These are phyloP conservation scores for Lucilia sericata DNA, from an alignment of 1,140 invertebrate species.

Conservation along the genomic window DNA sequence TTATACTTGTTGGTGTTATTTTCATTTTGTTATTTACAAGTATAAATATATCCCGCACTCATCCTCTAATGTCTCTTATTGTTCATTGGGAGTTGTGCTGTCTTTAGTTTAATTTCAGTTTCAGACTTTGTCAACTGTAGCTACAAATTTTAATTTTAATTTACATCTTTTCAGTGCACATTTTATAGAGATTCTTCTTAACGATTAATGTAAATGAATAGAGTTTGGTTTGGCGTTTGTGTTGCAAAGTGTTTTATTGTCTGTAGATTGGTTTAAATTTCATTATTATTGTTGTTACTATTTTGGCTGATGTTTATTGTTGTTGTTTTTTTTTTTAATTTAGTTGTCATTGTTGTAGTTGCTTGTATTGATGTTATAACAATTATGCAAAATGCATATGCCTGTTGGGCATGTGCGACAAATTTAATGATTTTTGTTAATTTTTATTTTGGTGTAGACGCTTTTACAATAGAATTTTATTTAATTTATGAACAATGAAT, in stretches of 20 bases:
- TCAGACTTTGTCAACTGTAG: neutral
- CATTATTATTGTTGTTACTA: conserved; percentile 19
- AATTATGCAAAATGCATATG: conserved; percentile 49
- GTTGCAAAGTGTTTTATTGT: conserved; percentile 38
- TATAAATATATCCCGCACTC: neutral
- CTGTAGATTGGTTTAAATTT: conserved; percentile 32
- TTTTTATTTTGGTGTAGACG: neutral
- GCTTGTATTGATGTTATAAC: conserved; percentile 41
- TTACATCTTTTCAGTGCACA: neutral
- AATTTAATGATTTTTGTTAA: conserved; percentile 40
- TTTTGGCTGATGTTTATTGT: neutral
- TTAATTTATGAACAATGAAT: conserved; percentile 32
- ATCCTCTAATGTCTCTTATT: neutral
- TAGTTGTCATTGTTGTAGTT: conserved; percentile 23
- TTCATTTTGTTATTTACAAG: conserved; percentile 27
- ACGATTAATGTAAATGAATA: neutral
- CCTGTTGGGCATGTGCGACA: conserved; percentile 33
- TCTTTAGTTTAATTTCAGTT: conserved; percentile 4
- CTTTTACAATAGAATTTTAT: neutral
- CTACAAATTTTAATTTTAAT: neutral
- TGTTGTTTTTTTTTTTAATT: conserved; percentile 18
- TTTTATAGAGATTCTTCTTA: neutral
- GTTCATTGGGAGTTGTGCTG: neutral
- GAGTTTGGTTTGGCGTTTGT: neutral
- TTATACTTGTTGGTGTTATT: conserved; percentile 32